Evolutionary conservation across 2,113 vertebrate genomes (phyloP).

Genomic region (Brevimyrus niger): DNA sequence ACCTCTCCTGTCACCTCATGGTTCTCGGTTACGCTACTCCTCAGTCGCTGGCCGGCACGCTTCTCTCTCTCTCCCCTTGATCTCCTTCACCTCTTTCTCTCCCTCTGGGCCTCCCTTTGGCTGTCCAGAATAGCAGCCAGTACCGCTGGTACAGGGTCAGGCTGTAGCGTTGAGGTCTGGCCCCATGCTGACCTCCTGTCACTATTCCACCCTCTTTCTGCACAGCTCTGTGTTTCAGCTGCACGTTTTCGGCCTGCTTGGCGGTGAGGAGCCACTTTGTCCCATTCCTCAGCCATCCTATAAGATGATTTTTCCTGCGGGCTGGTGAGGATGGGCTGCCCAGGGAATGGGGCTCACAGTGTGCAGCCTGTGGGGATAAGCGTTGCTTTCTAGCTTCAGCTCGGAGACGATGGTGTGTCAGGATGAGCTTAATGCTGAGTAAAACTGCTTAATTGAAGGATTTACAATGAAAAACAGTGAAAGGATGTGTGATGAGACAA

Average conservation of each 20-base stretch:
- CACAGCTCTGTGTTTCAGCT: not conserved
- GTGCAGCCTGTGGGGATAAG: not conserved
- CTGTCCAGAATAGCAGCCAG: not conserved
- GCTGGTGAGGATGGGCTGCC: not conserved
- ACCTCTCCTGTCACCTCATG: not conserved
- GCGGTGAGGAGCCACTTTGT: not conserved
- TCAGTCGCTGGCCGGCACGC: not conserved
- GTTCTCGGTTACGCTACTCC: not conserved
- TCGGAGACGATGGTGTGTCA: not conserved
- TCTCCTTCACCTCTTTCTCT: not conserved
- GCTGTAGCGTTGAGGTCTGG: not conserved
- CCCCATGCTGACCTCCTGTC: not conserved
- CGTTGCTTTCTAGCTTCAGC: not conserved
- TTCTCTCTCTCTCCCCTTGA: not conserved
- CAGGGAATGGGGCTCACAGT: not conserved
- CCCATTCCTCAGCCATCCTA: not conserved
- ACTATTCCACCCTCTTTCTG: not conserved
- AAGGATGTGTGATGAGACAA: not conserved
- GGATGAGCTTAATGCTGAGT: not conserved
- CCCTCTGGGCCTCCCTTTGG: not conserved
- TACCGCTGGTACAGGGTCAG: not conserved
- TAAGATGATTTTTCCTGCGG: not conserved
- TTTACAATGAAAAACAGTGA: not conserved
- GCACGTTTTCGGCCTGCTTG: not conserved
- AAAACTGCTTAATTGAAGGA: not conserved